A percentile compares a stretch with the other conserved stretches of the same genome.
Conservation (phyloP, 1,140 invertebrate genomes). For the Drosophila leontia region DNA sequence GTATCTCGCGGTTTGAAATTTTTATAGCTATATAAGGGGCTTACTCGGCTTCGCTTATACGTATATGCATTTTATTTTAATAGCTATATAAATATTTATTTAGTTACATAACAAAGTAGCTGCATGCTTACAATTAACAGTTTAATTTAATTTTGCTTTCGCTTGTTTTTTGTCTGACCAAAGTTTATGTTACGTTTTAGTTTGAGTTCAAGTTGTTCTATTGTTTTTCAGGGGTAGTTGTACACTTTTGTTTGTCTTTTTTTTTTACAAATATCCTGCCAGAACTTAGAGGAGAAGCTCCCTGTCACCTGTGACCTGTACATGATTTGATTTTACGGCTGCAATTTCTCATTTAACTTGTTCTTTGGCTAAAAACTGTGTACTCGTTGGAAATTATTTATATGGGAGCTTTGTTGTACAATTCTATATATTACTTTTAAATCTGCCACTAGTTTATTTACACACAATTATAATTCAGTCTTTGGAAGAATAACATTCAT, state of each 20-base stretch:
- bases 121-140: slow-evolving; percentile 73
- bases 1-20: slow-evolving; percentile 34
- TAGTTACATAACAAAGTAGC: slow-evolving; percentile 78
- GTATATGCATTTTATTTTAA: slow-evolving; percentile 58
- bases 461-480: slow-evolving; percentile 80
- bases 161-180: slow-evolving; percentile 22
- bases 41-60: slow-evolving; percentile 29
- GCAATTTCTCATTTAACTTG: slow-evolving; percentile 8
- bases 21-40: slow-evolving; percentile 22
- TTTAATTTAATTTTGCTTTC: slow-evolving; percentile 49
- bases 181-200: slow-evolving; percentile 38
- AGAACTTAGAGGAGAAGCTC: slow-evolving; percentile 19
- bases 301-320: slow-evolving; percentile 28
- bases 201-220: slow-evolving; percentile 21
- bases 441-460: slow-evolving; percentile 68
- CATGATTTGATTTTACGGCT: slow-evolving; percentile 33
- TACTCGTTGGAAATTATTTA: slow-evolving; percentile 12
- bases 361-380: slow-evolving; percentile 35
- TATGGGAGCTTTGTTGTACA: slow-evolving; percentile 28
- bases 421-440: slow-evolving; percentile 20
- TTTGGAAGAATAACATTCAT: slow-evolving; percentile 83
- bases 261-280: slow-evolving; percentile 18
- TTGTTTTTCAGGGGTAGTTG: slow-evolving; percentile 25
- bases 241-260: slow-evolving; percentile 15
- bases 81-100: slow-evolving; percentile 76